Percentiles rank a stretch among this genome's conserved stretches.
phyloP scores from a whole-genome alignment of 2,797 vertebrate genomes.

The Euthynnus affinis region DNA sequence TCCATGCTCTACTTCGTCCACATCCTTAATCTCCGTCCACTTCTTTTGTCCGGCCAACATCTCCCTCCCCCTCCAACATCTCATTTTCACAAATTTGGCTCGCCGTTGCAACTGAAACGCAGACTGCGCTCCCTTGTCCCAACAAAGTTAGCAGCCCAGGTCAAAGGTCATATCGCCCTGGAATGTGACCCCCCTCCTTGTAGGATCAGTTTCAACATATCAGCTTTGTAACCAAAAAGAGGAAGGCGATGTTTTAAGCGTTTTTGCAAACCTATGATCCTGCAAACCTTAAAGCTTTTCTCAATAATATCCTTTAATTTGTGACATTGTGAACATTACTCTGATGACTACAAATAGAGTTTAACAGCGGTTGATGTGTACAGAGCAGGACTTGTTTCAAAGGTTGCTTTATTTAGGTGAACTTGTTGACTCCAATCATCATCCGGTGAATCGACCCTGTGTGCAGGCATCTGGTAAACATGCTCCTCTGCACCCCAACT shows the following conservation, averaged over 20 bases:
- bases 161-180: slow-evolving; percentile 40
- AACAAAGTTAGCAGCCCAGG: background rate
- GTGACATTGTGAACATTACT: background rate
- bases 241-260: background rate
- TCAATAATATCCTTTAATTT: slow-evolving; percentile 4
- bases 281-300: background rate
- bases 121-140: background rate
- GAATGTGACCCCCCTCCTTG: slow-evolving; percentile 9
- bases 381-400: background rate
- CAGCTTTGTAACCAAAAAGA: background rate
- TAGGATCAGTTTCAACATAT: slow-evolving; percentile 20
- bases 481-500: slow-evolving; percentile 5
- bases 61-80: background rate
- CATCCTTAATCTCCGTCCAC: background rate
- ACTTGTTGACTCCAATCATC: slow-evolving; percentile 12
- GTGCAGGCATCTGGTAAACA: slow-evolving; percentile 41
- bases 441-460: slow-evolving; percentile 23
- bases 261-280: background rate
- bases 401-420: slow-evolving; percentile 2
- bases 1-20: background rate
- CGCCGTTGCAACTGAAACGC: background rate
- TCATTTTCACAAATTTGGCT: background rate
- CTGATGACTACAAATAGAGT: background rate
- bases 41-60: background rate
- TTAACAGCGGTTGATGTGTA: background rate